phyloP scores from a whole-genome alignment of 2,113 vertebrate species.

The Eolophus roseicapilla region DNA sequence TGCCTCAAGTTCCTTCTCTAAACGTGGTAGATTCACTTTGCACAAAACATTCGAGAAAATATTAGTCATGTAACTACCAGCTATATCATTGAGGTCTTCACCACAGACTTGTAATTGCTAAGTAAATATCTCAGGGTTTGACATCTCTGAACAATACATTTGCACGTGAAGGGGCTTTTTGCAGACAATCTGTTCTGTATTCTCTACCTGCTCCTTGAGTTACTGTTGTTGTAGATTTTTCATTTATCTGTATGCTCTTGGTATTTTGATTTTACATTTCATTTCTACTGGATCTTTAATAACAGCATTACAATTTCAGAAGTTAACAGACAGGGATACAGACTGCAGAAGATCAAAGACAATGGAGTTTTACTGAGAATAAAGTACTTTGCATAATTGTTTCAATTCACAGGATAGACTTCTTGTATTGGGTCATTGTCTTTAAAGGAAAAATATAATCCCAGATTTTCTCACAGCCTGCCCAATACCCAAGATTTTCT shows the following conservation, averaged over 20 bases:
- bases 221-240: not conserved
- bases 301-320: not conserved
- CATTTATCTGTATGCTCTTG: not conserved
- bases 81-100: not conserved
- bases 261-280: not conserved
- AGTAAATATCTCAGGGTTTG: not conserved
- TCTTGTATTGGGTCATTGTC: not conserved
- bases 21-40: not conserved
- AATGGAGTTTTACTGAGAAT: not conserved
- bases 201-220: not conserved
- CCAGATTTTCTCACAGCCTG: not conserved
- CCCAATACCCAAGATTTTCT: not conserved
- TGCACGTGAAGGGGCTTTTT: not conserved
- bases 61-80: not conserved
- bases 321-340: not conserved
- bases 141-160: not conserved
- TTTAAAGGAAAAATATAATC: not conserved
- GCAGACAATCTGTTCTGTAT: not conserved
- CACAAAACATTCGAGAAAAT: not conserved
- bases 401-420: not conserved
- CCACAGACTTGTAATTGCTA: not conserved
- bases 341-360: not conserved
- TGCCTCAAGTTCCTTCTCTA: not conserved
- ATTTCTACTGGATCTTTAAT: not conserved
- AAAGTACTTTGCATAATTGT: not conserved